Conservation (phyloP, 2,113 vertebrate genomes). For the Pangasianodon gigas region DNA sequence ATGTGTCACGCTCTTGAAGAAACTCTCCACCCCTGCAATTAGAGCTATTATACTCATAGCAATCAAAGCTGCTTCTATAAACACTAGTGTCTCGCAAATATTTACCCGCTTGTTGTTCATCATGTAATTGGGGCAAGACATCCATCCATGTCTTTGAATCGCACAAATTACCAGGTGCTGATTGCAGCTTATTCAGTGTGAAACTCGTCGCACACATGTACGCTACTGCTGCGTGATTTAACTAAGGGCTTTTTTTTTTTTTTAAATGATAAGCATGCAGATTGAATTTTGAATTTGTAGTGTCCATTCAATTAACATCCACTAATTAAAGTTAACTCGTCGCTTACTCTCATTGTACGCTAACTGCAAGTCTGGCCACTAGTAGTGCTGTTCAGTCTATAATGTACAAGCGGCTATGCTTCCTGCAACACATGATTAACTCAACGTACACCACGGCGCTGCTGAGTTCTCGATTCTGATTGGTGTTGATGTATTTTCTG, state of each 20-base stretch:
- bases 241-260: neutral
- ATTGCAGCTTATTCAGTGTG: neutral
- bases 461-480: neutral
- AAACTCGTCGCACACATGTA: neutral
- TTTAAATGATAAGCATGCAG: neutral
- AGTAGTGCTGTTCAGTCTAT: neutral
- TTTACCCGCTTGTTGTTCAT: slow-evolving; percentile 12
- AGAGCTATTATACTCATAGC: slow-evolving; percentile 21
- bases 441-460: neutral
- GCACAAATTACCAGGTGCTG: slow-evolving; percentile 11
- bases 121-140: slow-evolving; percentile 32
- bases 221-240: neutral
- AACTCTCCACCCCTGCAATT: slow-evolving; percentile 40
- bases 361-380: neutral
- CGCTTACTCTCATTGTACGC: neutral
- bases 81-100: slow-evolving; percentile 23
- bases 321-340: neutral
- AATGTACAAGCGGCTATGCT: neutral
- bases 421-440: neutral
- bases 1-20: slow-evolving; percentile 37
- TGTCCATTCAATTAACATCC: neutral
- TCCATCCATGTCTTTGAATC: neutral
- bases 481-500: neutral
- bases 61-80: slow-evolving; percentile 34
- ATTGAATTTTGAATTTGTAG: neutral